Conservation (phyloP, 2,888 invertebrate genomes). For the Adineta ricciae region DNA sequence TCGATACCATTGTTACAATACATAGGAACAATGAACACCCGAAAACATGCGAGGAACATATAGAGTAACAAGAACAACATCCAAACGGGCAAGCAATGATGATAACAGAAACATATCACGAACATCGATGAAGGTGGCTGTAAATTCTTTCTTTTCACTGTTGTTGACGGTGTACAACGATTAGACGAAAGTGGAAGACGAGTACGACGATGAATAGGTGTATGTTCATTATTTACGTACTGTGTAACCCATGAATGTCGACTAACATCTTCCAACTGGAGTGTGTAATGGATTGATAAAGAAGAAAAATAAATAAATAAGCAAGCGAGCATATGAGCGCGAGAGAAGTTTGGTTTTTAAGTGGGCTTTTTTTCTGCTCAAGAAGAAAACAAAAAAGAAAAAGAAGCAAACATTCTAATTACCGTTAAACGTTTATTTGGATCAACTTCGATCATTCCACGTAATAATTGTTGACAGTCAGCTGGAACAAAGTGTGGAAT, state of each 20-base stretch:
- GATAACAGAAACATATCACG: neutral
- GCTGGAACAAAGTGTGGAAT: conserved; percentile 98
- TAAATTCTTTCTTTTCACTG: neutral
- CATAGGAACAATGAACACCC: neutral
- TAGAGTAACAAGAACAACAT: neutral
- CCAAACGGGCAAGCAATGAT: neutral
- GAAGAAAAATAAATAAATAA: neutral
- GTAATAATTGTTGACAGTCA: conserved; percentile 88
- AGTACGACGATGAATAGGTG: neutral
- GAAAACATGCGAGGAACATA: neutral
- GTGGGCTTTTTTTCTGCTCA: no score
- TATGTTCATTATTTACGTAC: conserved; percentile 44
- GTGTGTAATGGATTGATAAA: neutral
- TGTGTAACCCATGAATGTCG: conserved; percentile 95
- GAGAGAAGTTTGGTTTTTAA: neutral
- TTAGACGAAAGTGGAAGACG: neutral
- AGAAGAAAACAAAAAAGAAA: neutral
- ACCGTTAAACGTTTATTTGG: conserved; percentile 90
- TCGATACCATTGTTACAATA: neutral
- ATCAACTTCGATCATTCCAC: conserved; percentile 98
- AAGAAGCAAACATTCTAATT: conserved; percentile 47
- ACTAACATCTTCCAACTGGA: conserved; percentile 82
- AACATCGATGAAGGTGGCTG: neutral
- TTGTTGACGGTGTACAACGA: neutral
- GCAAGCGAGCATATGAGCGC: conserved; percentile 4